Percentiles rank a stretch among this genome's conserved stretches.
phyloP scores from a whole-genome alignment of 2,113 vertebrate genomes.

The Triplophysa dalaica region DNA sequence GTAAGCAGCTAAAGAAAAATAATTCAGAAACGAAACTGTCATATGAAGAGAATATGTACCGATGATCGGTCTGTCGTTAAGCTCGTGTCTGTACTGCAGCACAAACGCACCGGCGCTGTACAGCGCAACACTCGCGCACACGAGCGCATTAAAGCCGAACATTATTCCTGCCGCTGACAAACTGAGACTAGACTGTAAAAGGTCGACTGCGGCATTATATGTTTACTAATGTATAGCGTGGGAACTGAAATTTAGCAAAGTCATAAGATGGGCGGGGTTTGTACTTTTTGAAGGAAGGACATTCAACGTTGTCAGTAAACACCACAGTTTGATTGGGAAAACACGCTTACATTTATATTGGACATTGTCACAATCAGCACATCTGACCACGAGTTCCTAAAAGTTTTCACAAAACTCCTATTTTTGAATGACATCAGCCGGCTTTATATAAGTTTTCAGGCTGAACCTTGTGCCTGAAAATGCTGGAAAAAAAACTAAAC shows the following conservation, averaged over 20 bases:
- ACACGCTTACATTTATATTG: not conserved
- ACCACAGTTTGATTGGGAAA: not conserved
- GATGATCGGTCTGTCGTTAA: constrained; percentile 37
- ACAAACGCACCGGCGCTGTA: not conserved
- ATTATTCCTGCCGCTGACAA: not conserved
- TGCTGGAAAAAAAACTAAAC: no score
- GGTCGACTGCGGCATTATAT: not conserved
- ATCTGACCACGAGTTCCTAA: not conserved
- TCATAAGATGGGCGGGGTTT: constrained; percentile 15
- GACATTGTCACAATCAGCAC: not conserved
- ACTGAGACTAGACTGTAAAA: not conserved
- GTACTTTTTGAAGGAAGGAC: constrained; percentile 31
- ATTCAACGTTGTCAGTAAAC: not conserved
- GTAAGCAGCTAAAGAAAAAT: no score
- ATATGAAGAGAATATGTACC: not conserved
- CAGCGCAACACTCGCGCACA: not conserved
- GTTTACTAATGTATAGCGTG: not conserved
- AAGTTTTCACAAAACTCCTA: not conserved
- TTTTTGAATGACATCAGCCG: not conserved
- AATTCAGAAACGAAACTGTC: no score
- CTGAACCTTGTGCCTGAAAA: no score
- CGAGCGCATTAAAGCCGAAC: not conserved
- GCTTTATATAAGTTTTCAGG: not conserved
- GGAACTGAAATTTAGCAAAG: not conserved
- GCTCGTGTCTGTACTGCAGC: not conserved